A percentile compares a stretch with the other conserved stretches of the same genome.
These are phyloP conservation scores for Arenicola marina DNA, from an alignment of 2,888 invertebrate genomes.

Conservation along the genomic window DNA sequence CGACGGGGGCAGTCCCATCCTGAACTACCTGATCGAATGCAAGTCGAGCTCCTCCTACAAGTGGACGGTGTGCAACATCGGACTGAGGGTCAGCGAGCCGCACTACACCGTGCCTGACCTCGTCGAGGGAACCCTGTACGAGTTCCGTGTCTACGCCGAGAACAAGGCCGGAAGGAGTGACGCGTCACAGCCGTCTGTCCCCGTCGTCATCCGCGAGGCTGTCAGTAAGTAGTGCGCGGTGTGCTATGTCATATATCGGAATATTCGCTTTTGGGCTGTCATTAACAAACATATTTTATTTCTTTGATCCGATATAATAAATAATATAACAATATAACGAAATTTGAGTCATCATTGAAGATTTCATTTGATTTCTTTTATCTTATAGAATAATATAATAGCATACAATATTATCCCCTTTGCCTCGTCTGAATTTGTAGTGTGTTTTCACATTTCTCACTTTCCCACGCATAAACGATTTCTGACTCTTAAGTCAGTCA, in stretches of 20 bases:
- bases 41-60: slow-evolving; percentile 25
- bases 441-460: no score
- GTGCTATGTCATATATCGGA: background rate
- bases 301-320: no score
- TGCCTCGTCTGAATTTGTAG: no score
- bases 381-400: no score
- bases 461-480: no score
- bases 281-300: no score
- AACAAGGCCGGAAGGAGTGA: slow-evolving; percentile 70
- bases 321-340: no score
- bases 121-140: slow-evolving; percentile 52
- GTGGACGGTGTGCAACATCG: slow-evolving; percentile 31
- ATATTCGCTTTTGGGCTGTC: no score
- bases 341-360: no score
- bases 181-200: slow-evolving; percentile 22
- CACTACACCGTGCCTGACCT: slow-evolving; percentile 42
- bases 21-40: slow-evolving; percentile 42
- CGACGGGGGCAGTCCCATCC: slow-evolving; percentile 79
- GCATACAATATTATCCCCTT: no score
- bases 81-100: slow-evolving; percentile 17
- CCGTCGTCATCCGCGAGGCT: slow-evolving; percentile 30
- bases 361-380: no score
- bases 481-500: no score
- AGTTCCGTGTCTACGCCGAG: slow-evolving; percentile 43
- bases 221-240: slow-evolving; percentile 14